phyloP scores from a whole-genome alignment of 30 jellyfish, hydroid and myxozoan species.

The Pseudorhiza aurosa region DNA sequence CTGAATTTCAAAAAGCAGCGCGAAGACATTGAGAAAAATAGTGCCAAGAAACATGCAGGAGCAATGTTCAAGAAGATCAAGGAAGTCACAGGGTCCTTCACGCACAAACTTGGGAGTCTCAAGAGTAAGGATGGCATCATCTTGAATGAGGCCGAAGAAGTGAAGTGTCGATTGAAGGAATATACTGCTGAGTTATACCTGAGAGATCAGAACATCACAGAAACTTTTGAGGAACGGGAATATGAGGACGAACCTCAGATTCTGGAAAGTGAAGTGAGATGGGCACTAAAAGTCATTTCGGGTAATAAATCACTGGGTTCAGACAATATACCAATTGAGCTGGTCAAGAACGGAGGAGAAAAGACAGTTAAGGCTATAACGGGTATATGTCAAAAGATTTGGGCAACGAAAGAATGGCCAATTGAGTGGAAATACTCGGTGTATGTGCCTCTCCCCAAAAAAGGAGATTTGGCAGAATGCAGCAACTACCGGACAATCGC shows the following conservation, averaged over 20 bases:
- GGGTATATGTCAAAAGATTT: constrained; percentile 22
- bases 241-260: background rate
- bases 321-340: constrained; percentile 25
- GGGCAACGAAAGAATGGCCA: constrained; percentile 52
- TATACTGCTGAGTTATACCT: background rate
- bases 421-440: constrained; percentile 19
- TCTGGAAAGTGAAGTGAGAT: background rate
- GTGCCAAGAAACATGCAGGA: too few relatives aligned
- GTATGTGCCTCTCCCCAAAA: constrained; percentile 38
- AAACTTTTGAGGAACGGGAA: constrained; percentile 9
- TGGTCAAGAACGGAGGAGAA: constrained; percentile 27
- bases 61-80: background rate
- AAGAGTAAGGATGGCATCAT: constrained; percentile 10
- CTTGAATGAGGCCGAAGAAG: constrained; percentile 6
- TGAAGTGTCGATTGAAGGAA: constrained; percentile 17
- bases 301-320: background rate
- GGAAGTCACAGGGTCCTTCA: constrained; percentile 17
- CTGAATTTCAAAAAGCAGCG: background rate
- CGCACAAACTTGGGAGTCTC: background rate
- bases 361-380: background rate
- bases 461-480: constrained; percentile 32
- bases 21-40: background rate
- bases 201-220: too few relatives aligned
- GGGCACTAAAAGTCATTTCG: constrained; percentile 6
- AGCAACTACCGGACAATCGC: constrained; percentile 17